Base-by-base conservation (phyloP, 1,140 invertebrate genomes). In the Sycobia sp. region DNA sequence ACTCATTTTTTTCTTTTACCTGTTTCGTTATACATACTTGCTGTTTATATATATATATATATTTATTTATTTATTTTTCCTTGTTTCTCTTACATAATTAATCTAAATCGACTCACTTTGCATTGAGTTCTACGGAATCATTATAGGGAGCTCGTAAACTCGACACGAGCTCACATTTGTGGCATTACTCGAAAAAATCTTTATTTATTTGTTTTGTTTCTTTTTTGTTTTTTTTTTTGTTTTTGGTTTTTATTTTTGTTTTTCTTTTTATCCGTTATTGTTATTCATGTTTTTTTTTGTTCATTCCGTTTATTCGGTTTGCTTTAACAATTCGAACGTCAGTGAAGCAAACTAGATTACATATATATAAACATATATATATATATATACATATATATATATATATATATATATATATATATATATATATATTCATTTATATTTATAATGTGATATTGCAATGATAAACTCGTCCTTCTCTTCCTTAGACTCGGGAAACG, bases 51-150 rank as follows among this genome's bases (percentile, higher is more conserved):
- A n/a, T n/a, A n/a, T n/a, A n/a, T n/a, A n/a, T n/a, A n/a, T n/a
- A n/a, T n/a, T n/a, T n/a, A n/a, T n/a, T n/a, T 25, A 22, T 47
- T 25, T 47, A 14, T 27, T 4, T 47, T 47, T 47, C 41, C 1
- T 29, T 49, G 10, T 22, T 58, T 34, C n/a, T 58, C 13, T 38
- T 25, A 60, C 27, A 14, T 39, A 23, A 27, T 53, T 34, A 44
- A 14, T 53, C 39, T 61, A 61, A 51, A n/a, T 61, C 39, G 58
- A 61, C 39, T 61, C 50, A 13, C 46, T 18, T n/a, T 61, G 29
- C 34, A 11, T 34, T 32, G 36, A 34, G 22, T 47, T 58, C 55
- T 58, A 57, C 54, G 22, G 41, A 58, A 23, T 18, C n/a, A 36
- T 58, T n/a, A n/a, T n/a, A n/a, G n/a, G n/a, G 32, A 58, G 44